These are phyloP conservation scores for Buceros bicornis DNA, from an alignment of 2,797 vertebrate genomes.

Conservation along the genomic window DNA sequence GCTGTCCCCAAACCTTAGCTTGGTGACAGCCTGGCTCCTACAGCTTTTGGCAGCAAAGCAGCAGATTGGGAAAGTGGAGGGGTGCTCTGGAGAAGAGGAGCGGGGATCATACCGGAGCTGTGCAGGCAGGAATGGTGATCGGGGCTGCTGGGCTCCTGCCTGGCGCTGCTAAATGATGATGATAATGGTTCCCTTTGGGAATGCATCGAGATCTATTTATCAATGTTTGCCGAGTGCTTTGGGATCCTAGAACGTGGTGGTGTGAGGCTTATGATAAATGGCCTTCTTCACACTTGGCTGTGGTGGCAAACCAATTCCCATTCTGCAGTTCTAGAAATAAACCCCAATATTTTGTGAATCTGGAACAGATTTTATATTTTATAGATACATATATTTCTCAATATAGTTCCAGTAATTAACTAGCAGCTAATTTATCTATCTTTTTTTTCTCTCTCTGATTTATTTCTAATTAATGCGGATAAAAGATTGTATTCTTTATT, in stretches of 20 bases:
- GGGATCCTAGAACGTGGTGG: not conserved
- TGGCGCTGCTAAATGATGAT: not conserved
- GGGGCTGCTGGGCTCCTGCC: not conserved
- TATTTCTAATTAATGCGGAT: conserved; percentile 25
- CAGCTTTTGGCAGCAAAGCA: not conserved
- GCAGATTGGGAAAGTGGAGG: not conserved
- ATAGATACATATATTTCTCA: not conserved
- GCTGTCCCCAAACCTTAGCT: not conserved
- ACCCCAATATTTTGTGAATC: not conserved
- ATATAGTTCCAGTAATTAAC: not conserved
- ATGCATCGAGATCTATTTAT: not conserved
- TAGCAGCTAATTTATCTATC: not conserved
- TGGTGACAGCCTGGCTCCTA: not conserved
- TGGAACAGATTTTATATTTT: not conserved
- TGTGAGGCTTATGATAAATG: not conserved
- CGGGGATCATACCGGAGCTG: not conserved
- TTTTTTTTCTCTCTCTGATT: not conserved
- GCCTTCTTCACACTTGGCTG: not conserved
- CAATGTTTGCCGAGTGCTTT: not conserved
- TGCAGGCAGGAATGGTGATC: not conserved
- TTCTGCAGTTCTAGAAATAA: conserved; percentile 24
- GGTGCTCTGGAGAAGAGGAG: not conserved
- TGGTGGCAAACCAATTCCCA: not conserved
- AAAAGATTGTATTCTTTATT: not conserved
- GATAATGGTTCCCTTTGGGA: not conserved